Evolutionary conservation across 1,140 invertebrate genomes (phyloP), one percentile per base, ranked within the genome.

Genomic region (Heliconius hermathena): DNA sequence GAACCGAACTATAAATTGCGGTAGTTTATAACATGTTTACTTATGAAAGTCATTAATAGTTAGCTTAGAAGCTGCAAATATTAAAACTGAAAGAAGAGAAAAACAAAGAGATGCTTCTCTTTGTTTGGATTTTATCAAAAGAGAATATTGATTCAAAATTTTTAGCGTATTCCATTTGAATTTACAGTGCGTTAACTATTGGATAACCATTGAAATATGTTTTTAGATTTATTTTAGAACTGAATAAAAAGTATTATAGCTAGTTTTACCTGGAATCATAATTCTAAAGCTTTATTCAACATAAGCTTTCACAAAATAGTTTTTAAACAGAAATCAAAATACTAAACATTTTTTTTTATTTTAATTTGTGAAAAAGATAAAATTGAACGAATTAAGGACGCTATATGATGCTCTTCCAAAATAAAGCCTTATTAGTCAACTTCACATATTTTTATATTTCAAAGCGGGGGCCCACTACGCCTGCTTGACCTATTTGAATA

Each of bases 21-120:
- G 8, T 13, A 60, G 54, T 22, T 60, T 60, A 26, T 66, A 66
- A 29, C 4, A 29, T 66, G 26, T 22, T 66, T 66, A 66, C 60
- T 66, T 66, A 66, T 29, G 60, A 66, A 66, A 66, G 60, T 66
- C 26, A 66, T 66, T 66, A 66, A 16, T 66, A 66, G 60, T 66
- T 18, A 4, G 11, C 29, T 46, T 18, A 16, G 60, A 66, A 66
- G 11, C 26, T 66, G 60, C 60, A 66, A 66, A 66, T 6, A 66
- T 29, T 13, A 66, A 22, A 29, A 29, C 60, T 66, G 22, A 66
- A n/a, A n/a, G n/a, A n/a, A n/a, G n/a, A n/a, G n/a, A n/a, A n/a
- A n/a, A n/a, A n/a, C n/a, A n/a, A n/a, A n/a, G n/a, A n/a, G n/a
- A n/a, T n/a, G n/a, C n/a, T n/a, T n/a, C n/a, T n/a, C n/a, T n/a